Evolutionary conservation across 2,888 invertebrate genomes (phyloP), one percentile per base, ranked within the genome.

Genomic region (Peribatodes rhomboidaria): DNA sequence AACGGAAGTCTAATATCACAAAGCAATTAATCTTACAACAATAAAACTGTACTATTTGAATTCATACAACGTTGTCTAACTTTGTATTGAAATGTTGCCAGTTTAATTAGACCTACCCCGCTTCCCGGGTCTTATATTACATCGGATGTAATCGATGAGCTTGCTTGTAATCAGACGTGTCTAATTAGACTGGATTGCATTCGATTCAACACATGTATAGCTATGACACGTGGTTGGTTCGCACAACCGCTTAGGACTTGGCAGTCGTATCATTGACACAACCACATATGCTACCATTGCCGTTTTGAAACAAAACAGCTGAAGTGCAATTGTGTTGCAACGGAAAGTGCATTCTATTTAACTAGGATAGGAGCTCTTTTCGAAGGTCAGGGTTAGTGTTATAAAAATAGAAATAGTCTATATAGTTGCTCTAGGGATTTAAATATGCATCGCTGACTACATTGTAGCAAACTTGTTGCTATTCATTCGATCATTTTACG

Each of bases 221-320:
- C 75, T 78, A 76, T 46, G 77, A 75, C 89, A 88, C 88, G 87
- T 89, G 89, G 88, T 87, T 68, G 61, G 84, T 82, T 81, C 61
- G 71, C 76, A 83, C 66, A 66, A 71, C 70, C 68, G 63, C 75
- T 70, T 78, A 77, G 72, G 78, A 83, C 83, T 88, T 88, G 88
- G 88, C 87, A 88, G 71, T 81, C 76, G 74, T 77, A 81, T 76
- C 78, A 82, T 78, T 83, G 80, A 82, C 75, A 80, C 75, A 35
- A 76, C 63, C 31, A 75, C 75, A 77, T 70, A 67, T 71, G 64
- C 55, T 67, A 66, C 63, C 44, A 50, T 61, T 50, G 63, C 14
- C 31, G 52, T 54, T 61, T 46, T 42, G 33, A 62, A 70, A 68
- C 59, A 60, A 65, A 78, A 77, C 70, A 74, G 44, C 70, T 49